Percentiles rank a stretch among this genome's conserved stretches.
Conservation (phyloP, 1,140 invertebrate genomes). For the Laupala kohalensis region DNA sequence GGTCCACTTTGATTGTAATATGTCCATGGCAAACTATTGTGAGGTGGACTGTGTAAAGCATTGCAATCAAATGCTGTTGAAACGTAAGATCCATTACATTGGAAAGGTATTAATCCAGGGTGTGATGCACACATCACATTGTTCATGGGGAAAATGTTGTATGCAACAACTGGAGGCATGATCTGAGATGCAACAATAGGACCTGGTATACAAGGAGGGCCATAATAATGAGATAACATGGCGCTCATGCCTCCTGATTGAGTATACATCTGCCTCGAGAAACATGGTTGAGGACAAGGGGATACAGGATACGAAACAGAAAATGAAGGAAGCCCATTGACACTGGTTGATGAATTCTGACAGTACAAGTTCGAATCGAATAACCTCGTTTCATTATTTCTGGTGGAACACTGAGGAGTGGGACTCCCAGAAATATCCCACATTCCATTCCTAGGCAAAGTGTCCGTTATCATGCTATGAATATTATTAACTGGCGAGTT, state of each 20-base stretch:
- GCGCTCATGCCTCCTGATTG: not conserved
- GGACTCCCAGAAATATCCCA: too few relatives aligned
- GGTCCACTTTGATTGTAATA: not conserved
- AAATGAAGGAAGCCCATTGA: too few relatives aligned
- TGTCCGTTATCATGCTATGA: too few relatives aligned
- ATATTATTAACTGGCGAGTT: too few relatives aligned
- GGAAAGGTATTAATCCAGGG: not conserved
- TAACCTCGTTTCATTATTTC: too few relatives aligned
- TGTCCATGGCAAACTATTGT: not conserved
- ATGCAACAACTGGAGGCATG: not conserved
- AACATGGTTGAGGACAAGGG: not conserved
- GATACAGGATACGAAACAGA: too few relatives aligned
- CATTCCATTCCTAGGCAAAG: too few relatives aligned
- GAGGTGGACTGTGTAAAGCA: not conserved
- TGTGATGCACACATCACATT: not conserved
- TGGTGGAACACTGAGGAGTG: too few relatives aligned
- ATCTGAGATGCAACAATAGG: not conserved
- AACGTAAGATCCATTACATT: not conserved
- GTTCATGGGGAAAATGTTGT: not conserved
- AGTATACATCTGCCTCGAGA: not conserved
- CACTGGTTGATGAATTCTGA: too few relatives aligned
- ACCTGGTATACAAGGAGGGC: not conserved
- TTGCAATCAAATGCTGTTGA: not conserved
- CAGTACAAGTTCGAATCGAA: too few relatives aligned
- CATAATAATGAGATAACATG: not conserved